Evolutionary conservation across 1,140 invertebrate genomes (phyloP), one percentile per base, ranked within the genome.

Genomic region (Littorina saxatilis): DNA sequence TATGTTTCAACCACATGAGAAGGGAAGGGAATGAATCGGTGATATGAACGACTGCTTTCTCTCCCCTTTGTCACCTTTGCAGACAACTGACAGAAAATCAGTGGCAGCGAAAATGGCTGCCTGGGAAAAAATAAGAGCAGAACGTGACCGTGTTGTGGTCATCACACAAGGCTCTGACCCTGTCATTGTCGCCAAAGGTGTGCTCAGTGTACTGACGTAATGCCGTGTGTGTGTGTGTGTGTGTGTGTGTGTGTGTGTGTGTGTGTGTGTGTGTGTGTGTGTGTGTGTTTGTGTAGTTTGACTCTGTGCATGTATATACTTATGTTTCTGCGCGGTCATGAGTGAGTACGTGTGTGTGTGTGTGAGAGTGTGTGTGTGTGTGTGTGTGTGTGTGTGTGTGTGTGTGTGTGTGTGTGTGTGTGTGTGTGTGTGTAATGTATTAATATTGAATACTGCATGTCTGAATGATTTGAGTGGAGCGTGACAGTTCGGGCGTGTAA

Each of bases 91-190:
- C 90, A 91, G 97, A 35, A 95, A 95, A 89, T 96, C 98, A 88
- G 98, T 99, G 85, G 98, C 97, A 17, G 89, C 96, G 82, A 95
- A 95, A 91, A 94, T 97, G 76, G 94, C 95, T 13, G 92, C 93
- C 11, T 92, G 97, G 79, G 95, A 96, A 0, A 99, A 99, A 92
- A 91, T 95, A 32, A 98, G 97, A 90, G 87, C 92, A 17, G 93
- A 94, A 5, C 84, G 84, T 75, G 58, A 85, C 39, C 83, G 92
- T 78, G 88, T 96, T 74, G 97, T 98, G 20, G 95, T 99, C 39
- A 96, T 99, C 85, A 99, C 99, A 15, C 98, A 99, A 92, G 98
- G 98, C 55, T 93, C 94, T 61, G 92, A 96, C 74, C 95, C 97
- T 0, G 96, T 99, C 23, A 94, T 99, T 79, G 92, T 99, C n/a